These are phyloP conservation scores for Muscicapa striata DNA, from an alignment of 2,797 vertebrate genomes.

Conservation along the genomic window DNA sequence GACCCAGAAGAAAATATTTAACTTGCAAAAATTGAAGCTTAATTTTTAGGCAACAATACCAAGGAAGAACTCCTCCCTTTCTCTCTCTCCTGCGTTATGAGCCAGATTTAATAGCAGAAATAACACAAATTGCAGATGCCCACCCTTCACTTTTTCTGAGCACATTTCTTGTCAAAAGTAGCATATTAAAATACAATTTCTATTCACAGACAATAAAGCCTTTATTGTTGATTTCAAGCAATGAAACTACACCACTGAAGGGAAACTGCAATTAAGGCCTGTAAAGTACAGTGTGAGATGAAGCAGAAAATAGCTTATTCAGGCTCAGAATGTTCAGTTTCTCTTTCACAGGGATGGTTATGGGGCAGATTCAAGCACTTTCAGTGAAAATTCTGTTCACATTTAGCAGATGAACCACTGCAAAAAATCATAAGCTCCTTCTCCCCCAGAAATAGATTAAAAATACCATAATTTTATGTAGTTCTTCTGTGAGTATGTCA, in stretches of 20 bases:
- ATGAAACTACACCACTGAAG: not conserved
- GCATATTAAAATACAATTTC: not conserved
- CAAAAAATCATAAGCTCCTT: not conserved
- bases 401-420: not conserved
- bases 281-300: not conserved
- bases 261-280: not conserved
- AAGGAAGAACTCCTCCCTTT: not conserved
- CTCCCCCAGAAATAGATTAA: not conserved
- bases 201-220: not conserved
- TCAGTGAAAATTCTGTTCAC: not conserved
- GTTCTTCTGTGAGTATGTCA: not conserved
- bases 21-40: not conserved
- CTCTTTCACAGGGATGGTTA: not conserved
- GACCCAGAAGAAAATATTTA: not conserved
- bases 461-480: conserved; percentile 4
- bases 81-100: not conserved
- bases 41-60: not conserved
- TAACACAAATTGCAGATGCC: not conserved
- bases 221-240: not conserved
- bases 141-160: not conserved
- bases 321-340: not conserved
- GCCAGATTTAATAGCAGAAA: not conserved
- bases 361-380: not conserved
- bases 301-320: not conserved
- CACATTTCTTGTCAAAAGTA: not conserved